Percentiles rank a stretch among this genome's conserved stretches.
Evolutionary conservation across 2,888 invertebrate species (phyloP).

Genomic region (Ophion slaviceki): DNA sequence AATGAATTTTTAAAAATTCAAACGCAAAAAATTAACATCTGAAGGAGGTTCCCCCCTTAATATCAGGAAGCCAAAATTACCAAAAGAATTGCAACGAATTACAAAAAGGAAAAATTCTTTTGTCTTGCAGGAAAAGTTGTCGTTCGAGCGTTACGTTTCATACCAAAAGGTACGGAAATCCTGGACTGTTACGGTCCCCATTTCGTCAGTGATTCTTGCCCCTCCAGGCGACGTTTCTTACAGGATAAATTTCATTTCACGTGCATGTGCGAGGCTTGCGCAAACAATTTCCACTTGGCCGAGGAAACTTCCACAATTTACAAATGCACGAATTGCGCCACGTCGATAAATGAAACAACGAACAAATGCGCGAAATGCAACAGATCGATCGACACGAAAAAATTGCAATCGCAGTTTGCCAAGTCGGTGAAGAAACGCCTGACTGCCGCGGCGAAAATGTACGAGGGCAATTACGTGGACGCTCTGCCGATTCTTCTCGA

Average conservation of each 20-base stretch:
- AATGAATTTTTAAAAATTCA: no score
- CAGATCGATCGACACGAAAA: conserved; percentile 71
- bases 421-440: conserved; percentile 76
- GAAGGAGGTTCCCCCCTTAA: no score
- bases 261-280: conserved; percentile 83
- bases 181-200: conserved; percentile 84
- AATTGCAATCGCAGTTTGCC: conserved; percentile 71
- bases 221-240: conserved; percentile 79
- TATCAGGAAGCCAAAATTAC: not conserved
- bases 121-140: conserved; percentile 76
- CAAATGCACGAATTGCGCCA: conserved; percentile 74
- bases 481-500: conserved; percentile 77
- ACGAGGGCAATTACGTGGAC: conserved; percentile 75
- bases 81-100: not conserved
- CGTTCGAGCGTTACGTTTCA: conserved; percentile 78
- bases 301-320: conserved; percentile 69
- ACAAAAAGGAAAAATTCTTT: not conserved
- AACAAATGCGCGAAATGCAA: conserved; percentile 71
- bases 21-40: no score
- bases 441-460: conserved; percentile 77
- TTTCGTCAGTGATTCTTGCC: conserved; percentile 78
- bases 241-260: conserved; percentile 82
- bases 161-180: conserved; percentile 82
- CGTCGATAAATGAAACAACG: conserved; percentile 7
- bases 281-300: conserved; percentile 79